Evolutionary conservation across 64 coral and sea anemone species (phyloP).

Genomic region (Pocillopora damicornis): DNA sequence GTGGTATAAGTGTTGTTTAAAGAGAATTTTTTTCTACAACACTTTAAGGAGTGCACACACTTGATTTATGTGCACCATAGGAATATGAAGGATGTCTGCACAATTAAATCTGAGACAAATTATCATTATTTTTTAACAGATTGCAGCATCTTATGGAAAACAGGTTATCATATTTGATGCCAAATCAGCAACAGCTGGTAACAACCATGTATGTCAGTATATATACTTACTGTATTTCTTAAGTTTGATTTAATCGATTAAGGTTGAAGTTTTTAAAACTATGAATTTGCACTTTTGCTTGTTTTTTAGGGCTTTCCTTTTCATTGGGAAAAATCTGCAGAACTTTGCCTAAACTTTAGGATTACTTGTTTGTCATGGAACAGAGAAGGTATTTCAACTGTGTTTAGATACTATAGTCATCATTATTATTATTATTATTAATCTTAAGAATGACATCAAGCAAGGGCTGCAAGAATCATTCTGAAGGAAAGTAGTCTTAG

Average conservation of each 20-base stretch:
- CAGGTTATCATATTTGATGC: slow-evolving; percentile 82
- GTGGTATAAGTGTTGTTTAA: no score
- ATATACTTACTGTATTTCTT: neutral
- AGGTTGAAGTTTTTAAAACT: neutral
- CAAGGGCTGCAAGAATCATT: no score
- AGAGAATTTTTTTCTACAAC: no score
- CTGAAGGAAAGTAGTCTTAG: no score
- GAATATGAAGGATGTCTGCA: no score
- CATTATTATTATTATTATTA: neutral
- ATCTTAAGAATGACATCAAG: neutral
- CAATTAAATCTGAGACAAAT: no score
- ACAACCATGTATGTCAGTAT: slow-evolving; percentile 57
- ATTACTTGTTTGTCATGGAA: slow-evolving; percentile 97
- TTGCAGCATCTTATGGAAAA: slow-evolving; percentile 93
- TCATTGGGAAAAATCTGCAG: slow-evolving; percentile 87
- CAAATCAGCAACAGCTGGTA: slow-evolving; percentile 49
- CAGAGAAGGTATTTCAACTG: slow-evolving; percentile 74
- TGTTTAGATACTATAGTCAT: neutral
- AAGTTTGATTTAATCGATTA: neutral
- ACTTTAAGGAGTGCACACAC: no score
- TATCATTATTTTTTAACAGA: slow-evolving; percentile 46
- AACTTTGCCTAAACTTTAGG: slow-evolving; percentile 85
- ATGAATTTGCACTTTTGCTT: neutral
- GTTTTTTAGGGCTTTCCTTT: slow-evolving; percentile 91
- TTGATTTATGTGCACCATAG: no score